Percentiles rank a stretch among this genome's conserved stretches.
phyloP scores from a whole-genome alignment of 2,888 invertebrate genomes.

The Pyrrhosoma nymphula region DNA sequence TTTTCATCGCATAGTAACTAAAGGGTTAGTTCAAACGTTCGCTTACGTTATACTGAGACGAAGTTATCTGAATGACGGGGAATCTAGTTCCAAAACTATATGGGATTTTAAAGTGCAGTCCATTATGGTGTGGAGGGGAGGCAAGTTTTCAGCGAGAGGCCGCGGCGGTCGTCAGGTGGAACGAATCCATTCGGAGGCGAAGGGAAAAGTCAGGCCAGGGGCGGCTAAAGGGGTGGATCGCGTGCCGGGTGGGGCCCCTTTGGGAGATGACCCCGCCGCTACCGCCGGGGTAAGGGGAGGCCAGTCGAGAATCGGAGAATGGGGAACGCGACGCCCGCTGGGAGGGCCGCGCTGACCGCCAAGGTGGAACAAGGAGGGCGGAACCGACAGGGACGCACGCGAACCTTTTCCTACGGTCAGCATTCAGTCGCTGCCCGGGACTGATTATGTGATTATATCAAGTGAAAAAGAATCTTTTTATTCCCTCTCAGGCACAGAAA shows the following conservation, averaged over 20 bases:
- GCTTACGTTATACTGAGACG: too few relatives aligned
- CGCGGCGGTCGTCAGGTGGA: not conserved
- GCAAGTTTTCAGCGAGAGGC: too few relatives aligned
- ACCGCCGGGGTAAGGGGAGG: not conserved
- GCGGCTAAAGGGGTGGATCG: not conserved
- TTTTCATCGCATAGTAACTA: too few relatives aligned
- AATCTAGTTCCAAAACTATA: not conserved
- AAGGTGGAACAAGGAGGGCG: not conserved
- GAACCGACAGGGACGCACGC: not conserved
- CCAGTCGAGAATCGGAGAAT: not conserved
- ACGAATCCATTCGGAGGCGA: not conserved
- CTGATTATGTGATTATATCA: too few relatives aligned
- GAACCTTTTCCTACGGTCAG: not conserved
- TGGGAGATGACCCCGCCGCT: not conserved
- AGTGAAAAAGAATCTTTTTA: too few relatives aligned
- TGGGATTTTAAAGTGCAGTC: not conserved
- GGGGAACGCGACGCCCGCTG: not conserved
- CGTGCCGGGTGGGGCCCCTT: not conserved
- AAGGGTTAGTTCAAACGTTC: too few relatives aligned
- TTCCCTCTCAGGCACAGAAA: too few relatives aligned
- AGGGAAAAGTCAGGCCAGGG: not conserved
- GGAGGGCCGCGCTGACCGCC: not conserved
- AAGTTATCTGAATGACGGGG: too few relatives aligned
- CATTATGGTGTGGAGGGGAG: not conserved
- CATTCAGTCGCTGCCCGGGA: not conserved